Evolutionary conservation across 2,888 invertebrate genomes (phyloP), one percentile per base, ranked within the genome.

Genomic region (Diadegma fenestrale): DNA sequence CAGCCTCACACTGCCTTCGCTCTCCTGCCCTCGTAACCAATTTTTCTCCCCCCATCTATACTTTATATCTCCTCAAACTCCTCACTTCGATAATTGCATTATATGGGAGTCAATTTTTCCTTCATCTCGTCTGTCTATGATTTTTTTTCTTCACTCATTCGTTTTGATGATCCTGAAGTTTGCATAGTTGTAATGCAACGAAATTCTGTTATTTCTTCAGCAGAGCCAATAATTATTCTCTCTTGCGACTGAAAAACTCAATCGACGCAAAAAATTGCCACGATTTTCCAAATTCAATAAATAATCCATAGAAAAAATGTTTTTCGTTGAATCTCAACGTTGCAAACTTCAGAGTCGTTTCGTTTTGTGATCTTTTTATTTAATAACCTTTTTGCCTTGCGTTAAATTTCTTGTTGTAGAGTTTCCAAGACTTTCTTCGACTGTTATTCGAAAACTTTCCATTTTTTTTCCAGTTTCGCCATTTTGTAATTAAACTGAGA

Each of bases 1-100:
- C 75, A 76, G 22, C 75, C 75, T 82, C 71, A 30, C 48, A 45
- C 61, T 66, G 69, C 82, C 81, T 73, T 43, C 68, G 33, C 68
- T 64, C 64, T 19, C 14, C 68, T 43, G 41, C 26, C 41, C 75
- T 12, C 37, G 68, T 64, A 64, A 72, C 33, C 54, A 26, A 72
- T 77, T 61, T 58, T 37, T 7, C 26, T 63, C n/a, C 30, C 10
- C n/a, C 10, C 19, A 26, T 45, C 45, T 14, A 22, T 45, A 26
- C 2, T 45, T 45, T 10, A 19, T 68, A 17, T 68, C 45, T n/a
- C 17, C 17, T 43, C 14, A 7, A 54, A 54, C 45, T 45, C 19
- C 66, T 12, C 19, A 37, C 17, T 22, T 43, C 19, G 22, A 14
- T 19, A 66, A 41, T 66, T 43, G 41, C 64, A 30, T 48, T 48